Evolutionary conservation across 30 jellyfish, hydroid and myxozoan genomes (phyloP).

Genomic region (Chironex yamaguchii): DNA sequence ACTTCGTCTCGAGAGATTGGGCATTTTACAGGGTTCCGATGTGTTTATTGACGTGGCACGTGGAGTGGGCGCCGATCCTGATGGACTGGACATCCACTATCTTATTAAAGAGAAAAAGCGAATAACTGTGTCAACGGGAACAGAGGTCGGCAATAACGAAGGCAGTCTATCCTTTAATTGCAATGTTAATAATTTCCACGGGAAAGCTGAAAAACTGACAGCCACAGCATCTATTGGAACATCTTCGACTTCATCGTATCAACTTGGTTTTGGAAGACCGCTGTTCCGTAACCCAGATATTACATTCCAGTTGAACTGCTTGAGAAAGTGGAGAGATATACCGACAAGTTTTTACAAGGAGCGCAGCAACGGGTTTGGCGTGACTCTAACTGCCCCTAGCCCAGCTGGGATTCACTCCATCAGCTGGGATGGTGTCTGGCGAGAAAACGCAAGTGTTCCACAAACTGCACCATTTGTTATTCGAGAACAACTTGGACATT

Average conservation of each 20-base stretch:
- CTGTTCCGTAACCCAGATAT: conserved; percentile 81
- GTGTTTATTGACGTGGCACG: conserved; percentile 84
- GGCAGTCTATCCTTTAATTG: conserved; percentile 87
- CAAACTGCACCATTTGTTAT: conserved; percentile 82
- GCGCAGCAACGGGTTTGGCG: conserved; percentile 66
- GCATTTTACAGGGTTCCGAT: conserved; percentile 84
- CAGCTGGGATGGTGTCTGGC: conserved; percentile 82
- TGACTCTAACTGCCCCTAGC: conserved; percentile 79
- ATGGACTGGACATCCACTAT: conserved; percentile 85
- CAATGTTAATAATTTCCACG: conserved; percentile 79
- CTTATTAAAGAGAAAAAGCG: conserved; percentile 78
- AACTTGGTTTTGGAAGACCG: conserved; percentile 69
- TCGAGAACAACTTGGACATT: conserved; percentile 91
- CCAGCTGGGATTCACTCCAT: conserved; percentile 84
- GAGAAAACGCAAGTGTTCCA: conserved; percentile 75
- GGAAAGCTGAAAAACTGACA: conserved; percentile 74
- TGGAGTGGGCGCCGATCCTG: conserved; percentile 64
- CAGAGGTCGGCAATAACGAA: conserved; percentile 91
- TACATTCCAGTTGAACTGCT: conserved; percentile 52
- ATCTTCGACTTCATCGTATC: conserved; percentile 84
- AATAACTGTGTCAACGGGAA: conserved; percentile 82
- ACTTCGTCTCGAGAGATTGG: conserved; percentile 86
- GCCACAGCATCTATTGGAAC: conserved; percentile 82
- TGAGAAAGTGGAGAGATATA: conserved; percentile 64
- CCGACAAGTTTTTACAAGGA: conserved; percentile 77